These are phyloP conservation scores for Drosophila prostipennis DNA, from an alignment of 2,888 invertebrate genomes.

Conservation along the genomic window DNA sequence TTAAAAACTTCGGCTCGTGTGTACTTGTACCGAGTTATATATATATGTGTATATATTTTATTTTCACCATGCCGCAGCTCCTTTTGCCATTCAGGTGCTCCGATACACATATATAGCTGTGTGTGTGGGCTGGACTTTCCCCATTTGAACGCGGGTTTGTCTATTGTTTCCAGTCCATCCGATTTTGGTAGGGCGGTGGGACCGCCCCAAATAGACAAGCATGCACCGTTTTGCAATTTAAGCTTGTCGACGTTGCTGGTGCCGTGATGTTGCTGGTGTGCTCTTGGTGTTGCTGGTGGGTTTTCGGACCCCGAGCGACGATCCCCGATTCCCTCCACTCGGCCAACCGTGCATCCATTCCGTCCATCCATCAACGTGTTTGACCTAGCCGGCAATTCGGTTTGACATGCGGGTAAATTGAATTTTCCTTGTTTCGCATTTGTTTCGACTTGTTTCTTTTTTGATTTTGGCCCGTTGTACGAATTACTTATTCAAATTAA, in stretches of 20 bases:
- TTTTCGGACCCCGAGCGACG: constrained; percentile 28
- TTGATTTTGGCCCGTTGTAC: constrained; percentile 68
- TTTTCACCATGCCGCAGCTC: constrained; percentile 46
- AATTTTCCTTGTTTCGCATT: constrained; percentile 79
- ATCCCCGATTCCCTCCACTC: constrained; percentile 13
- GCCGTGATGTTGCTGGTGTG: constrained; percentile 11
- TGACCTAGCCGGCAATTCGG: constrained; percentile 79
- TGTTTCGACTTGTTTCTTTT: constrained; percentile 74
- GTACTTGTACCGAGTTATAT: constrained; percentile 61
- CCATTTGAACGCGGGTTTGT: constrained; percentile 53
- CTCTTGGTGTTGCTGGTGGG: constrained; percentile 15
- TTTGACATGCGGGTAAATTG: constrained; percentile 81
- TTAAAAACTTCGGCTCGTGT: constrained; percentile 80
- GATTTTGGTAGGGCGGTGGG: constrained; percentile 42
- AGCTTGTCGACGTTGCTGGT: constrained; percentile 53
- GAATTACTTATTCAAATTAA: constrained; percentile 80
- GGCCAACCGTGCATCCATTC: constrained; percentile 37
- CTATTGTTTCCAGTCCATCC: constrained; percentile 55
- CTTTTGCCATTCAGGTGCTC: constrained; percentile 46
- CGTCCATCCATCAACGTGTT: constrained; percentile 77
- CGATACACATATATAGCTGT: background rate
- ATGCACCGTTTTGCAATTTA: constrained; percentile 75
- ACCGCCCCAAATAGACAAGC: constrained; percentile 66
- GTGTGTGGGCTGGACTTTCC: constrained; percentile 13
- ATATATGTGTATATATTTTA: constrained; percentile 6